Conservation (phyloP, 2,113 vertebrate genomes). For the Laticauda colubrina region DNA sequence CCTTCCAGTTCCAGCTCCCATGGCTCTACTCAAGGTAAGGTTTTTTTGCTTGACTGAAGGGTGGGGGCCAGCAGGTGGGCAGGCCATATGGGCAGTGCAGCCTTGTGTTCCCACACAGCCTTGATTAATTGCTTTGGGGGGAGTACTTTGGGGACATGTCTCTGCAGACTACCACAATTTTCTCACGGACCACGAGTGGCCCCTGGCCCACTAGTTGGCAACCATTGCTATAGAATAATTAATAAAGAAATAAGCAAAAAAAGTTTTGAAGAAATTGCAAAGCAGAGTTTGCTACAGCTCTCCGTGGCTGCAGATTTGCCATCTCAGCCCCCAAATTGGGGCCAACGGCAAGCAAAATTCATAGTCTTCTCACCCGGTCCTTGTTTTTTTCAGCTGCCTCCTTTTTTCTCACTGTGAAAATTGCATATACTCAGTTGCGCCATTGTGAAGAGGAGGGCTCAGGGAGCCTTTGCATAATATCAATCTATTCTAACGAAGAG, state of each 20-base stretch:
- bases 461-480: conserved; percentile 18
- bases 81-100: too few relatives aligned
- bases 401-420: conserved; percentile 15
- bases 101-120: too few relatives aligned
- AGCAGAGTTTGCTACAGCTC: background rate
- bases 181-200: too few relatives aligned
- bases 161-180: too few relatives aligned
- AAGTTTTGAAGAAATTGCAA: background rate
- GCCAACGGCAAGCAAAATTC: background rate
- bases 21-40: too few relatives aligned
- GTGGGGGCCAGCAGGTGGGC: too few relatives aligned
- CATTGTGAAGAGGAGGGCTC: conserved; percentile 29
- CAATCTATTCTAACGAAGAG: conserved; percentile 33
- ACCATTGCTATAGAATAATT: background rate
- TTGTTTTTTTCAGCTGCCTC: conserved; percentile 16
- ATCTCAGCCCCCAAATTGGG: background rate
- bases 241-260: background rate
- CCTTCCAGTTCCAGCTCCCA: too few relatives aligned
- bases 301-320: background rate
- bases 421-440: background rate
- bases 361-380: background rate
- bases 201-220: too few relatives aligned
- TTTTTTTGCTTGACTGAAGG: too few relatives aligned
- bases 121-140: too few relatives aligned
- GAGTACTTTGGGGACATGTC: too few relatives aligned